Evolutionary conservation across 2,888 invertebrate genomes (phyloP), one percentile per base, ranked within the genome.

Genomic region (Papilio gigon): DNA sequence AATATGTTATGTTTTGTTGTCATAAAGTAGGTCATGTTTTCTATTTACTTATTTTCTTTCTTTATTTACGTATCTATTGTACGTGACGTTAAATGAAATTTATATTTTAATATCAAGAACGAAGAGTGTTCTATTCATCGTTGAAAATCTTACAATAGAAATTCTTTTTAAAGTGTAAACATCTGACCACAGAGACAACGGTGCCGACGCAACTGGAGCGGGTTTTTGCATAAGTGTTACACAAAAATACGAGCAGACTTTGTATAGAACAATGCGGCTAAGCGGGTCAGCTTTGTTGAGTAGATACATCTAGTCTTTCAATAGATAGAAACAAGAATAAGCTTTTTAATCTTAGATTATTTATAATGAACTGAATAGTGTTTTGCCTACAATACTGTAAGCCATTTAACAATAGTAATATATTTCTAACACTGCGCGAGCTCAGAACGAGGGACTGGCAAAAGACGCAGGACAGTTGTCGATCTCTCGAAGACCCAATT

Each of bases 151-250:
- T 27, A 65, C 42, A 58, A 65, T 65, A 20, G 42, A 12, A 11
- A 33, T 58, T 58, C 33, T 65, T 42, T 37, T 64, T 27, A 37
- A 65, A 40, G 11, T 44, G 58, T 60, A 65, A 65, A 65, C 59
- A 65, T 40, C 58, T 65, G 60, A 66, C 67, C 59, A 44, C 20
- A 20, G 60, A 66, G 58, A 47, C 35, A 73, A 72, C 61, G 69
- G 70, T 62, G 64, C 63, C 56, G 61, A 62, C 65, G 68, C 68
- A 81, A 79, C 74, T 80, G 64, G 79, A 79, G 76, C 81, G 75
- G 75, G 75, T 81, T 81, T 81, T 80, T 78, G 75, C 76, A 78
- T 76, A 81, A 80, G 77, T 80, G 79, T 77, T 74, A 72, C 77
- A 72, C 79, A 79, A 80, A 83, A 83, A 79, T 78, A 73, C 75